Conservation (phyloP, 30 jellyfish, hydroid and myxozoan genomes). For the Aurelia aurita region DNA sequence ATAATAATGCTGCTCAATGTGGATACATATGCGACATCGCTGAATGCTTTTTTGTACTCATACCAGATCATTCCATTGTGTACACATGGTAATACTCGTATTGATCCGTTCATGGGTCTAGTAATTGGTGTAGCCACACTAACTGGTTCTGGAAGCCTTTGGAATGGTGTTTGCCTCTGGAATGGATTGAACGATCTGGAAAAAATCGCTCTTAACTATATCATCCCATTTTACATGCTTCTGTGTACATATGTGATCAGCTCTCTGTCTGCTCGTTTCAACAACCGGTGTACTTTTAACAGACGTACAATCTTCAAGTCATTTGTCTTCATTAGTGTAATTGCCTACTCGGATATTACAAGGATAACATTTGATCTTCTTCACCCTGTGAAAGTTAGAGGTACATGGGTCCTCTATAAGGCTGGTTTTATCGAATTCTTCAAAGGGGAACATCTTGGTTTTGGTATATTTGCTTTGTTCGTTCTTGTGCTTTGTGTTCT, state of each 20-base stretch:
- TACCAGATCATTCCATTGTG: slow-evolving; percentile 74
- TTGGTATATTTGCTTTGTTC: slow-evolving; percentile 59
- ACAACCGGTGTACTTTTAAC: slow-evolving; percentile 46
- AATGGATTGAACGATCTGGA: slow-evolving; percentile 62
- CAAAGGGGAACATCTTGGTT: slow-evolving; percentile 45
- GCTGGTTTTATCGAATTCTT: slow-evolving; percentile 59
- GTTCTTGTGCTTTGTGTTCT: slow-evolving; percentile 53
- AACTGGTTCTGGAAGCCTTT: slow-evolving; percentile 61
- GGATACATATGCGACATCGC: slow-evolving; percentile 76
- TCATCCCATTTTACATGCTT: slow-evolving; percentile 66
- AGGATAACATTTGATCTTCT: slow-evolving; percentile 77
- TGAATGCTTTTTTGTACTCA: slow-evolving; percentile 78
- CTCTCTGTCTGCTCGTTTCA: slow-evolving; percentile 16
- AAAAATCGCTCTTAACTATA: slow-evolving; percentile 61
- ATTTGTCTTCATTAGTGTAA: slow-evolving; percentile 75
- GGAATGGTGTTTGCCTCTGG: slow-evolving; percentile 75
- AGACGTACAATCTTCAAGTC: slow-evolving; percentile 59
- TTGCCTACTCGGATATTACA: slow-evolving; percentile 74
- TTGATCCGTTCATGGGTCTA: slow-evolving; percentile 43
- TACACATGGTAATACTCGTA: slow-evolving; percentile 35
- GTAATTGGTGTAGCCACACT: slow-evolving; percentile 51
- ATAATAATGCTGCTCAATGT: slow-evolving; percentile 61
- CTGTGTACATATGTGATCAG: slow-evolving; percentile 49
- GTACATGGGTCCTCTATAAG: slow-evolving; percentile 47
- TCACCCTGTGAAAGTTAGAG: slow-evolving; percentile 56